Evolutionary conservation across 2,113 vertebrate genomes (phyloP).

Genomic region (Acinonyx jubatus): DNA sequence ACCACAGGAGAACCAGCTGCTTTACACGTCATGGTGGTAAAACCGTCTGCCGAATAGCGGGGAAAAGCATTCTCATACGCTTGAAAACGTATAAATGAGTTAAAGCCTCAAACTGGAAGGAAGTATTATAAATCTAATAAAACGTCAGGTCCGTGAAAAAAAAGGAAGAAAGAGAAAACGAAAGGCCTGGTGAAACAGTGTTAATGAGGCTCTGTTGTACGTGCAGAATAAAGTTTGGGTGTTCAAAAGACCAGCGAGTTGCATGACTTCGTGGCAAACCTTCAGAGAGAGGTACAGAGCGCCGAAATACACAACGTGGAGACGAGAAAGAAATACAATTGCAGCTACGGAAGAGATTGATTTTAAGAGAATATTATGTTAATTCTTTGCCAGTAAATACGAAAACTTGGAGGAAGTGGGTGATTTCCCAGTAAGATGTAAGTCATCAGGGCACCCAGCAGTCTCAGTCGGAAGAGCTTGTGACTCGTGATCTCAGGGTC

Average conservation of each 20-base stretch:
- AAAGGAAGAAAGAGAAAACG: not conserved
- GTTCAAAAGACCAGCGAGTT: not conserved
- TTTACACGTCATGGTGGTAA: no score
- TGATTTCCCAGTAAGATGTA: not conserved
- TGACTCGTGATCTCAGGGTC: not conserved
- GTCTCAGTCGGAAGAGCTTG: not conserved
- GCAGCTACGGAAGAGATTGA: not conserved
- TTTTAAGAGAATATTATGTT: not conserved
- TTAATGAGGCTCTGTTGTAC: not conserved
- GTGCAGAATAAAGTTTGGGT: not conserved
- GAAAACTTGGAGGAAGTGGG: not conserved
- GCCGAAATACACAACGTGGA: not conserved
- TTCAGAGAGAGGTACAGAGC: not conserved
- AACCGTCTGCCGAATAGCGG: not conserved
- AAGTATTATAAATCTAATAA: not conserved
- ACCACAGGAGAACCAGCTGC: no score
- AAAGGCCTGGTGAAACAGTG: not conserved
- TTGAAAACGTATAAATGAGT: not conserved
- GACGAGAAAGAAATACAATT: not conserved
- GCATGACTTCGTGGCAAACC: not conserved
- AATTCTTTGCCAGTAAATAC: not conserved
- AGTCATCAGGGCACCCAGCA: not conserved
- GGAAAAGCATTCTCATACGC: not conserved
- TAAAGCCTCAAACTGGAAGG: not conserved
- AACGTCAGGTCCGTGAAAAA: not conserved